Evolutionary conservation across 2,797 vertebrate genomes (phyloP), one percentile per base, ranked within the genome.

Genomic region (Eospalax fontanierii): DNA sequence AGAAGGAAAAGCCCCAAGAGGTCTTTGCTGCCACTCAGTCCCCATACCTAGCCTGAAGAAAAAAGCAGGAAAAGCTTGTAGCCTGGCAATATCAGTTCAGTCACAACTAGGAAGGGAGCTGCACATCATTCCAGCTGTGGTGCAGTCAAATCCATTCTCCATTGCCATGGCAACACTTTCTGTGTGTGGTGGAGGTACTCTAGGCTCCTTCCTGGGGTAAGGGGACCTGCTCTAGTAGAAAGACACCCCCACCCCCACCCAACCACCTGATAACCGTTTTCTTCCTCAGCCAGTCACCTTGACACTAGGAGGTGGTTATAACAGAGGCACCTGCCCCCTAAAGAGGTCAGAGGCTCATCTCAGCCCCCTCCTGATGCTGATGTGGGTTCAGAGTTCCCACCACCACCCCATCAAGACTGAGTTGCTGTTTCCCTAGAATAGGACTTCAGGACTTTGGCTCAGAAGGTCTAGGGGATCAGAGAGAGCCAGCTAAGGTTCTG

Each of bases 91-190:
- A 1, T 38, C 79, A 46, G 79, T 59, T 57, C 73, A 14, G 75
- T 6, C 71, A 21, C 70, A 30, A 50, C 24, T 50, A 80, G 35
- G 19, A 50, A 19, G 65, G 30, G 30, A 74, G 80, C 33, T 12
- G 0, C 87, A 96, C 88, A 2, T 80, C 79, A 96, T 96, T 97
- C 96, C 95, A 93, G 65, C 70, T 61, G 22, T 22, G 2, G n/a
- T 40, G 66, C 81, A 68, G 84, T 75, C 93, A 96, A 96, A 74
- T 40, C 81, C 70, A 83, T 38, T 59, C 61, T 71, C 50, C 6
- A 57, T 81, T 21, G 0, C 81, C 91, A 95, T 38, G 63, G 80
- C 75, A 90, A 96, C 21, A 3, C 75, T 97, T 96, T 96, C 96
- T 82, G 70, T 76, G 33, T 43, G 54, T 80, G 73, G 79, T 26